These are phyloP conservation scores for Eupsilia transversa DNA, from an alignment of 2,888 invertebrate genomes.

Conservation along the genomic window DNA sequence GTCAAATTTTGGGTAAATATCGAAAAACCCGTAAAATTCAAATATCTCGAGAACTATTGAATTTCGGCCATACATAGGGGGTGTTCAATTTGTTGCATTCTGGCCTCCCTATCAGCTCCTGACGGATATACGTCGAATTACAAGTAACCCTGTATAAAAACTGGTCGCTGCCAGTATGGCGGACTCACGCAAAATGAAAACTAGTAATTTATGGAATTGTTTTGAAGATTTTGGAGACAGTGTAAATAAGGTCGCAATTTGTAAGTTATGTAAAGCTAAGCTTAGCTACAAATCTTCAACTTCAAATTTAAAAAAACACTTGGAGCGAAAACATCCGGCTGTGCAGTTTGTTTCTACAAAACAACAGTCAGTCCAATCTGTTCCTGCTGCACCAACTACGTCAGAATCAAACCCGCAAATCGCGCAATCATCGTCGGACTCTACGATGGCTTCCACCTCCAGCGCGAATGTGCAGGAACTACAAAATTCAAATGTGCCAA, in stretches of 20 bases:
- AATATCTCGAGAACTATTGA: no score
- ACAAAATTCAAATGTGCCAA: constrained; percentile 31
- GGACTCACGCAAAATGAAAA: constrained; percentile 36
- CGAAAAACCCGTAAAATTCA: no score
- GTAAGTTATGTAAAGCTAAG: constrained; percentile 34
- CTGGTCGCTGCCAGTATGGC: constrained; percentile 26
- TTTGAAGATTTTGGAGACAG: constrained; percentile 38
- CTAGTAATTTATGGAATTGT: constrained; percentile 39
- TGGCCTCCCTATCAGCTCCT: no score
- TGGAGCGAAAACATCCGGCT: constrained; percentile 41
- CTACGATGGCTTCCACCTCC: constrained; percentile 30
- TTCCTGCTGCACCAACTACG: constrained; percentile 18
- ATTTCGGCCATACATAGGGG: no score
- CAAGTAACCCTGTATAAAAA: no score
- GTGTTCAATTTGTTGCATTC: no score
- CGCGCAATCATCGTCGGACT: constrained; percentile 23
- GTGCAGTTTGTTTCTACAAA: constrained; percentile 38
- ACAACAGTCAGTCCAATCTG: constrained; percentile 7
- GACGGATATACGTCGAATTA: no score
- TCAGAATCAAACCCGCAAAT: constrained; percentile 35
- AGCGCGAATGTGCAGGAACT: constrained; percentile 30
- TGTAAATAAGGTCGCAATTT: constrained; percentile 32
- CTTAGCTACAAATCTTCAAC: constrained; percentile 27
- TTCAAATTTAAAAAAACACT: constrained; percentile 28
- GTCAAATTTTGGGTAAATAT: no score